A percentile compares a stretch with the other conserved stretches of the same genome.
These are phyloP conservation scores for Madoqua kirkii DNA, from an alignment of 2,113 vertebrate genomes.

Conservation along the genomic window DNA sequence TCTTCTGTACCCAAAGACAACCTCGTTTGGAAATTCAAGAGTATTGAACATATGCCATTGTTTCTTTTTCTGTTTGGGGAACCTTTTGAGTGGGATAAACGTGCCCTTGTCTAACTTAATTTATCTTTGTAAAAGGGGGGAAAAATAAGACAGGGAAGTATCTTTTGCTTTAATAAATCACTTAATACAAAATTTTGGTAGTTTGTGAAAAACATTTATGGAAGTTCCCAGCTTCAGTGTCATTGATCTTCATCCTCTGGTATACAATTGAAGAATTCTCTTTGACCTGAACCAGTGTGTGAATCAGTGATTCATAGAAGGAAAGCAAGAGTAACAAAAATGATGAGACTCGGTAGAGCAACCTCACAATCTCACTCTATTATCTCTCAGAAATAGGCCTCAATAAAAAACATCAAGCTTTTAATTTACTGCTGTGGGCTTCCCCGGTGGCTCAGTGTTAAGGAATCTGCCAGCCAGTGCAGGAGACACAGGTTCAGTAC, in stretches of 20 bases:
- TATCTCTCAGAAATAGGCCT: background rate
- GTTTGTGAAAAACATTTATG: background rate
- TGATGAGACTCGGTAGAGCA: background rate
- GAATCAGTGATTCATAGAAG: background rate
- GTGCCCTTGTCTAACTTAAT: background rate
- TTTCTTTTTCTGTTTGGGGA: background rate
- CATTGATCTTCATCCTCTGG: background rate
- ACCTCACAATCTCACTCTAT: background rate
- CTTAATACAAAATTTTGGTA: background rate
- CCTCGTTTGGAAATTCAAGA: background rate
- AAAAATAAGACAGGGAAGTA: background rate
- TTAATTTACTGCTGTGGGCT: background rate
- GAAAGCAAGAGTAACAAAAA: background rate
- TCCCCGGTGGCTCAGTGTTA: background rate
- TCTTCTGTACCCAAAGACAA: background rate
- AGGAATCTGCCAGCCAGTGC: too few relatives aligned
- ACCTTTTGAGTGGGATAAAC: background rate
- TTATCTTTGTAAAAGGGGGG: background rate
- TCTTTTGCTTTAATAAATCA: conserved; percentile 1
- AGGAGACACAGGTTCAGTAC: too few relatives aligned
- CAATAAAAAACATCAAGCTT: background rate
- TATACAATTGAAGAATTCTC: background rate
- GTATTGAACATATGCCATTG: background rate
- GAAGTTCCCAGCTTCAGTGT: background rate
- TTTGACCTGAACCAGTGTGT: background rate